These are phyloP conservation scores for Adela reaumurella DNA, from an alignment of 2,888 invertebrate genomes.

Conservation along the genomic window DNA sequence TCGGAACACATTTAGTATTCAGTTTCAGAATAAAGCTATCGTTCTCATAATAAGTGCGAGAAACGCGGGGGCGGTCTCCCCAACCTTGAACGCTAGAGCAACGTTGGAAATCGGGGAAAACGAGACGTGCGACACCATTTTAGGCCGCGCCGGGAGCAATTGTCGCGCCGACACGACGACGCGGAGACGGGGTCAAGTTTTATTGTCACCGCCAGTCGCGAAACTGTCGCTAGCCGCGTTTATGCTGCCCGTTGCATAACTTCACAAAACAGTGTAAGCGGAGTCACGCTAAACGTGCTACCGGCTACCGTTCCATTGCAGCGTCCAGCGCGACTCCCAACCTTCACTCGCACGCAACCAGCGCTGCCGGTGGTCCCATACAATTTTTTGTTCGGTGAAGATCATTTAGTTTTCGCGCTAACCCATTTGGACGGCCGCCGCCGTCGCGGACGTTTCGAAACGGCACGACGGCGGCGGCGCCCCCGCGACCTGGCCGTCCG, in stretches of 20 bases:
- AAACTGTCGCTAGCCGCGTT: not conserved
- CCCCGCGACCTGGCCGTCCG: slow-evolving; percentile 28
- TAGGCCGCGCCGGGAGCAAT: slow-evolving; percentile 37
- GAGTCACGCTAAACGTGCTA: not conserved
- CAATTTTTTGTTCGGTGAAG: slow-evolving; percentile 28
- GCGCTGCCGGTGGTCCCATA: slow-evolving; percentile 14
- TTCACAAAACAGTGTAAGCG: slow-evolving; percentile 9
- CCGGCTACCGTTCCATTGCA: slow-evolving; percentile 17
- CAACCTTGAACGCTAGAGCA: slow-evolving; percentile 41
- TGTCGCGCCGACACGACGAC: too few species aligned
- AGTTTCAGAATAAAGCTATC: not conserved
- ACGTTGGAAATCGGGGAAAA: slow-evolving; percentile 39
- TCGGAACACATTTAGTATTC: not conserved
- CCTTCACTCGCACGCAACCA: too few species aligned
- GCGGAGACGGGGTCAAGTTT: slow-evolving; percentile 49
- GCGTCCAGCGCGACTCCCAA: slow-evolving; percentile 12
- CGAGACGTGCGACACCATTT: slow-evolving; percentile 47
- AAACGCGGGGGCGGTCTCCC: slow-evolving; percentile 5
- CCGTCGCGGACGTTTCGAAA: slow-evolving; percentile 37
- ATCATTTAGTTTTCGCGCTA: slow-evolving; percentile 42
- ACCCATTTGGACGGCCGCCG: slow-evolving; percentile 39
- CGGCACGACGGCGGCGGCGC: slow-evolving; percentile 20
- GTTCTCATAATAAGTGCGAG: slow-evolving; percentile 30
- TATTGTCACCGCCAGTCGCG: slow-evolving; percentile 33
- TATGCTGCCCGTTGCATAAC: slow-evolving; percentile 40